phyloP scores from a whole-genome alignment of 2,113 vertebrate species.

The Atractosteus spatula region DNA sequence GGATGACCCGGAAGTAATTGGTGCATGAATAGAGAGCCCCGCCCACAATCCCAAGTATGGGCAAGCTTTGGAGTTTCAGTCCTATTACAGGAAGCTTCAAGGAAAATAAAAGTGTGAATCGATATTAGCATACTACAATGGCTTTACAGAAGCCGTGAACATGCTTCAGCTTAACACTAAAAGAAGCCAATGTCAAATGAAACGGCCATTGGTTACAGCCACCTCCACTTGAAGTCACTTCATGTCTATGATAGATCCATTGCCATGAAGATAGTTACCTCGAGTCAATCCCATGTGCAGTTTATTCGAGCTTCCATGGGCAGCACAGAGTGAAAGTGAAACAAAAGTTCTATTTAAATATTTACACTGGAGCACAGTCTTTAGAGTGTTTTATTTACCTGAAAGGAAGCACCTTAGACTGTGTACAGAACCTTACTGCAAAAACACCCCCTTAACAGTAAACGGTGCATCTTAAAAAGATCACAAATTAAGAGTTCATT shows the following conservation, averaged over 20 bases:
- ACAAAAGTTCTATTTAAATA: conserved; percentile 60
- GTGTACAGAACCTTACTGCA: no score
- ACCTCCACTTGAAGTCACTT: conserved; percentile 45
- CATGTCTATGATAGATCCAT: conserved; percentile 54
- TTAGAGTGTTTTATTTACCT: background rate
- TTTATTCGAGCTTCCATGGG: conserved; percentile 62
- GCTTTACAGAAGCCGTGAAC: conserved; percentile 42
- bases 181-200: conserved; percentile 50
- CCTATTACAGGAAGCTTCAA: conserved; percentile 78
- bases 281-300: conserved; percentile 53
- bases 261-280: conserved; percentile 50
- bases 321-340: conserved; percentile 64
- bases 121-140: background rate
- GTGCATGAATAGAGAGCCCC: conserved; percentile 84
- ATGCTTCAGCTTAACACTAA: conserved; percentile 47
- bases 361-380: conserved; percentile 34
- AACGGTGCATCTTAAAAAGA: no score
- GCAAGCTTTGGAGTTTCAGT: conserved; percentile 75
- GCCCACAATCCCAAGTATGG: conserved; percentile 78
- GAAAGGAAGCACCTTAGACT: no score
- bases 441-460: no score
- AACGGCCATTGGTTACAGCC: conserved; percentile 36
- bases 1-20: conserved; percentile 90
- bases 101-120: conserved; percentile 7
- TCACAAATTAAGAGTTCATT: no score